Evolutionary conservation across 2,888 invertebrate genomes (phyloP).

Genomic region (Euplagia quadripunctaria): DNA sequence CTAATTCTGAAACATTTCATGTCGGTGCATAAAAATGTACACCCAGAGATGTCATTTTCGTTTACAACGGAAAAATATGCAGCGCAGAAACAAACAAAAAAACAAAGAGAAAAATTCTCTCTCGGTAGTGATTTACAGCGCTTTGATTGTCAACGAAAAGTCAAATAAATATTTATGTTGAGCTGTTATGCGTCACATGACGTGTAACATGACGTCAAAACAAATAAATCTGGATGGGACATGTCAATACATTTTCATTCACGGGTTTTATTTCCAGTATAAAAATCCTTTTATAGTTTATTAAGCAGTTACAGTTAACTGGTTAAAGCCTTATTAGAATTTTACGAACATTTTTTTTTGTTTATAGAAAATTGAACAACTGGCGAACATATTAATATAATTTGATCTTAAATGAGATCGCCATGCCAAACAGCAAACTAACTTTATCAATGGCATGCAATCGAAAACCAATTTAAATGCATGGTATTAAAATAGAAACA

Average conservation of each 20-base stretch:
- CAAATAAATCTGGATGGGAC: conserved; percentile 46
- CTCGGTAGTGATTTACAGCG: conserved; percentile 60
- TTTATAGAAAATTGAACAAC: too few species aligned
- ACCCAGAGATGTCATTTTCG: conserved; percentile 16
- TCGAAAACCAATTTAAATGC: too few species aligned
- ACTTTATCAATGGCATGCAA: too few species aligned
- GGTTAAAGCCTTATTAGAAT: background rate
- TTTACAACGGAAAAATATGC: conserved; percentile 49
- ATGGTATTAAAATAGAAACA: too few species aligned
- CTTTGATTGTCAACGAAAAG: conserved; percentile 66
- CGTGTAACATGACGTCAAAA: conserved; percentile 51
- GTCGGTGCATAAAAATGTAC: conserved; percentile 24
- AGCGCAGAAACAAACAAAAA: conserved; percentile 42
- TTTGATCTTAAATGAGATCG: too few species aligned
- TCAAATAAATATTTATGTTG: conserved; percentile 58
- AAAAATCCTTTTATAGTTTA: conserved; percentile 16
- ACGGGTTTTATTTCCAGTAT: conserved; percentile 22
- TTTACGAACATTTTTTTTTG: background rate
- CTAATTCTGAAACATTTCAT: conserved; percentile 12
- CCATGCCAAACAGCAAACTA: too few species aligned
- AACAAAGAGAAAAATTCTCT: conserved; percentile 36
- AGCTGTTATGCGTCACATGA: conserved; percentile 47
- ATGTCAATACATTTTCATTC: conserved; percentile 16
- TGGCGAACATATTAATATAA: too few species aligned
- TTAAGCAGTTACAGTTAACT: conserved; percentile 3